Evolutionary conservation across 2,797 vertebrate genomes (phyloP), one percentile per base, ranked within the genome.

Genomic region (Macrochelys suwanniensis): DNA sequence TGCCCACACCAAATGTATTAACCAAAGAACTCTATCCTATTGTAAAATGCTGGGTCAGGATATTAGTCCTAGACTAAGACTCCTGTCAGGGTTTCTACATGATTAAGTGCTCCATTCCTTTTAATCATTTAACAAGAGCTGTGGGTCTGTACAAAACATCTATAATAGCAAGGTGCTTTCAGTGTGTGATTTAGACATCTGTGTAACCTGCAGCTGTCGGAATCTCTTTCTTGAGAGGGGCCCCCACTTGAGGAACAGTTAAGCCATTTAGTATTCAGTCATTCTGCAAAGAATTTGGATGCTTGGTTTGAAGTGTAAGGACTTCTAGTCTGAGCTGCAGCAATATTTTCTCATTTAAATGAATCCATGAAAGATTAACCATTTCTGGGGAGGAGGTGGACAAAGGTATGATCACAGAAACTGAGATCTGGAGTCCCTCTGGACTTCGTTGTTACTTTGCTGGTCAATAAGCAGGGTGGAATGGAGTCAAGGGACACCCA

Each of bases 171-270:
- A 25, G 25, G 25, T 47, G 28, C 28, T 33, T 28, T 31, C 13
- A 49, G 71, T 31, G 77, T 88, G 33, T 93, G 59, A 15, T 84
- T 96, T 84, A 80, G 87, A 87, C 74, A 94, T 0, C 0, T 74
- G 80, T 80, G 82, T 94, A 93, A 90, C 83, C 74, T 76, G 83
- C 88, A 94, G 68, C 94, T 94, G 85, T 86, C 79, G 90, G 90
- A 93, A 92, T 91, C 71, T 91, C 80, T 90, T 77, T 77, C 95
- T 89, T 74, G 74, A 80, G 47, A 76, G 28, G 54, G 90, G 33
- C 59, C 68, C 6, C 54, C 82, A 0, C 7, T 49, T 31, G 8
- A 5, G 61, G 61, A 81, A 90, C 68, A 15, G 82, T 17, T 49
- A 82, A 78, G n/a, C n/a, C 50, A 26, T 11, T 57, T 56, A 11